Evolutionary conservation across 2,888 invertebrate genomes (phyloP), one percentile per base, ranked within the genome.

Genomic region (Amorpha juglandis): DNA sequence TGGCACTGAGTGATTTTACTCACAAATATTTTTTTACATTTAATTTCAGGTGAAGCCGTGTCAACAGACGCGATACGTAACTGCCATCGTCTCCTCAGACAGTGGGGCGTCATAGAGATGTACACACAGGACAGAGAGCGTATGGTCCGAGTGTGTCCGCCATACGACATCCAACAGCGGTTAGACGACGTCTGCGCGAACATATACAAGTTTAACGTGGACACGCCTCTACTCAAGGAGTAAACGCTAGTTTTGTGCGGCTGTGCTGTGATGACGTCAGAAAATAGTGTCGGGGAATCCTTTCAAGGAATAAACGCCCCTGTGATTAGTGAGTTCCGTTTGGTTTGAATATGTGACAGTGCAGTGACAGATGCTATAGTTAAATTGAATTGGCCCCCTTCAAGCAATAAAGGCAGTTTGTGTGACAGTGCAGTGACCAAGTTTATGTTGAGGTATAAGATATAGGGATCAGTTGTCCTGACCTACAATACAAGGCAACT

Each of bases 61-160:
- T 97, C 97, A 8, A 95, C 97, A 9, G 98, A 98, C 84, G 96
- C 97, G 0, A 95, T 98, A 63, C 96, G 96, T 80, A 98, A 98
- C 88, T 97, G 97, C 64, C 87, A 98, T 38, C 96, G 97, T 73
- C 88, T 98, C 0, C 95, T 97, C 50, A 96, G 97, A 72, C 96
- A 96, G 76, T 97, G 97, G 96, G 96, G 96, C 72, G 95, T 97
- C 12, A 80, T 98, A 45, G 96, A 97, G 45, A 82, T 94, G 77
- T 85, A 84, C 78, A 77, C 83, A 0, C 86, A 86, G 11, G 74
- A 81, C 38, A 74, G 80, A 3, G 77, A 82, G 19, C 80, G 94
- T n/a, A 75, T 67, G 45, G 66, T 94, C 0, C 74, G 84, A 6
- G 69, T 91, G 1, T 63, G 78, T 21, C 68, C 84, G 1, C 85